Percentiles rank a stretch among this genome's conserved stretches.
These are phyloP conservation scores for Mus spicilegus DNA, from an alignment of 2,113 vertebrate species.

Conservation along the genomic window DNA sequence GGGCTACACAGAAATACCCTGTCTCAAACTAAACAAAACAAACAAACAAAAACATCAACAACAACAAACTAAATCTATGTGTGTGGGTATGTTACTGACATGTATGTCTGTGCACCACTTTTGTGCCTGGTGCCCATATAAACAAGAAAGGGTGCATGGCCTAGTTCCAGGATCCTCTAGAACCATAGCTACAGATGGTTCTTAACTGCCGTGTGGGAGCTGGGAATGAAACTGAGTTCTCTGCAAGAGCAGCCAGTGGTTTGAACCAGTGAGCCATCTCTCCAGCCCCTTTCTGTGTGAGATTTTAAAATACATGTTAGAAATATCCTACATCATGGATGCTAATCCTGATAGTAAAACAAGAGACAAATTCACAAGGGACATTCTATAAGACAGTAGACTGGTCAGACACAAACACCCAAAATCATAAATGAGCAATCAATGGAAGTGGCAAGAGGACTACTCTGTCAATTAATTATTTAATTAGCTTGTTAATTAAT, in stretches of 20 bases:
- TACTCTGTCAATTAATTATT: not conserved
- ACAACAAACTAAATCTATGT: not conserved
- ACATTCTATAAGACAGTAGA: not conserved
- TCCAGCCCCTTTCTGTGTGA: no score
- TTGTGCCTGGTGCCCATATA: not conserved
- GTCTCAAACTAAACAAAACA: no score
- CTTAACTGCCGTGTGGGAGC: no score
- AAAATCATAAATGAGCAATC: not conserved
- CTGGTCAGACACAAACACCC: not conserved
- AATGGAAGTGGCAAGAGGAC: not conserved
- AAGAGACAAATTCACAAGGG: not conserved
- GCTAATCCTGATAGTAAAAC: conserved; percentile 26
- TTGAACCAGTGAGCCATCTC: no score
- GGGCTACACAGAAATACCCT: no score
- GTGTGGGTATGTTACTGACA: not conserved
- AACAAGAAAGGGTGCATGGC: not conserved
- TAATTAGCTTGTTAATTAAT: not conserved
- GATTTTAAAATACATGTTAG: not conserved
- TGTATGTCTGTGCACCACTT: not conserved
- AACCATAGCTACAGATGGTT: no score
- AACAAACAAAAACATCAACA: not conserved
- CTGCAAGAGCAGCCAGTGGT: no score
- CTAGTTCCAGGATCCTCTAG: not conserved
- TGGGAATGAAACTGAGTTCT: no score
- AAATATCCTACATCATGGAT: not conserved